Conservation (phyloP, 2,797 vertebrate species). For the Vultur gryphus region DNA sequence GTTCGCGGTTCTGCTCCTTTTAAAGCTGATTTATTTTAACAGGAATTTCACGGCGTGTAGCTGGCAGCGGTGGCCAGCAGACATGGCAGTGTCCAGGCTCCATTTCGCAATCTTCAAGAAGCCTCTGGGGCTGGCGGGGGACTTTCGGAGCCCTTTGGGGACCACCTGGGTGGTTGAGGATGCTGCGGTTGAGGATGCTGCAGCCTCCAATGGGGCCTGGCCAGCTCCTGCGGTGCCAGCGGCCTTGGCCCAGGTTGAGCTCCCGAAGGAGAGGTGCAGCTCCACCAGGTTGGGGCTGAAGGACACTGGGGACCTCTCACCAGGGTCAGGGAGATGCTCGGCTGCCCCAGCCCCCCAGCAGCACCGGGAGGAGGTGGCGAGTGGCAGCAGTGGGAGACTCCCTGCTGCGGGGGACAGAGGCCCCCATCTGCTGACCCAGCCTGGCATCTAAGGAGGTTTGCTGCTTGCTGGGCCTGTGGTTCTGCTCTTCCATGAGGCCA, state of each 20-base stretch:
- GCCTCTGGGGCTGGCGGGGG: neutral
- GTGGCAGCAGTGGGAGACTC: neutral
- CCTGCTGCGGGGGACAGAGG: neutral
- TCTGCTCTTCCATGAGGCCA: neutral
- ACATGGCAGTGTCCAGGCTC: neutral
- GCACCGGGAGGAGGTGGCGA: fast-evolving
- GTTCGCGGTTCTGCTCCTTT: neutral
- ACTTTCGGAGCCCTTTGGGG: neutral
- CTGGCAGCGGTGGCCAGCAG: neutral
- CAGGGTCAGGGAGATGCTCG: neutral
- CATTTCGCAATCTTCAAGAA: neutral
- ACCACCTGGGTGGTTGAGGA: neutral
- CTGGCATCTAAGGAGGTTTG: neutral
- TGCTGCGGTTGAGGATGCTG: neutral
- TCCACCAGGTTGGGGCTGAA: neutral
- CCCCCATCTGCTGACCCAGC: neutral
- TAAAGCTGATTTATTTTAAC: neutral
- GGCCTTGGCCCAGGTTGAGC: too few relatives aligned
- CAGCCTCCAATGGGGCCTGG: neutral
- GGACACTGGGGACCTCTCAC: neutral
- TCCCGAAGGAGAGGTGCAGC: neutral
- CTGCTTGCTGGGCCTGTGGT: neutral
- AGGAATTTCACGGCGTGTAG: fast-evolving
- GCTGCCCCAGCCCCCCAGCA: neutral
- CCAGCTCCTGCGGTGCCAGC: neutral